Evolutionary conservation across 2,888 invertebrate genomes (phyloP), one percentile per base, ranked within the genome.

Genomic region (Pyrrhia umbra): DNA sequence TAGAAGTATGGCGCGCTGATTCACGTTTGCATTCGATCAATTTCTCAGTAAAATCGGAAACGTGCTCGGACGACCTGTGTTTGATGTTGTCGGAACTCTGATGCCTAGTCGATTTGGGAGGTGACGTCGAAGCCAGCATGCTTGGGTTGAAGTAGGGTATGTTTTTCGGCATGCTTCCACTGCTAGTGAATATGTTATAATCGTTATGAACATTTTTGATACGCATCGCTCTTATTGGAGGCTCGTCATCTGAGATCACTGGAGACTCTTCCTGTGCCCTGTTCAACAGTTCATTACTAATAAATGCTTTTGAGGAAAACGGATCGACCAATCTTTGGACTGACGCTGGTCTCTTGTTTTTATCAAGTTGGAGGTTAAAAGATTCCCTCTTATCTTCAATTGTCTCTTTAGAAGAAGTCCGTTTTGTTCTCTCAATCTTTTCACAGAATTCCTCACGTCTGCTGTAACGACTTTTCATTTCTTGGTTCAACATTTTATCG

Each of bases 141-240:
- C 88, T 87, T 2, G 91, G 90, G 60, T 89, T 94, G 76, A 93
- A 93, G 69, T 91, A 93, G 1, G 93, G 93, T 61, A 94, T 85
- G 63, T 91, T 93, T 66, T 95, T 93, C 25, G 94, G 93, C 93
- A 94, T 92, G 69, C 95, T 94, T 16, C 93, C 92, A 67, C 93
- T 91, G 51, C 93, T 91, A 52, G 90, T 88, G 65, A 92, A 94
- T 49, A 88, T 83, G 72, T 69, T 74, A 34, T 85, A 92, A 71
- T 95, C 95, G 52, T 86, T 90, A 40, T 90, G 89, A 39, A 84
- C 85, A 63, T 83, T 88, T 68, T 91, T 92, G 45, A 92, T 90
- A 54, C 91, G 88, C 85, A 91, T 90, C 62, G 88, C 92, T 72
- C 89, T 86, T 8, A 87, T 84, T 8, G 89, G 90, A 34, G 88